Evolutionary conservation across 2,113 vertebrate species (phyloP), one percentile per base, ranked within the genome.

Genomic region (Amblyornis subalaris): DNA sequence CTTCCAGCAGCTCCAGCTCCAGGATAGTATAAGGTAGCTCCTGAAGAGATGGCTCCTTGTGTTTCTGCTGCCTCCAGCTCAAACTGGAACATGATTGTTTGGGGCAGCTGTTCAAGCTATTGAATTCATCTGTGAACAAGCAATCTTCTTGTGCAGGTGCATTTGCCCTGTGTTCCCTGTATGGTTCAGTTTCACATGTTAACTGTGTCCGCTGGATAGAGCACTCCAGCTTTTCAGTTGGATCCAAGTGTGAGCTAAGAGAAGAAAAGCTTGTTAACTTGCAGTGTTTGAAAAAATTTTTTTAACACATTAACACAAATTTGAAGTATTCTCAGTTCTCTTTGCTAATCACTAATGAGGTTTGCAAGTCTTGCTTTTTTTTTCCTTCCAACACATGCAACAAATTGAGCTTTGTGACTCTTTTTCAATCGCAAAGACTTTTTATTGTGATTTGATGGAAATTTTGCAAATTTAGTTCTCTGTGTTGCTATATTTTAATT

Each of bases 121-220:
- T 36, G 51, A 40, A 35, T 47, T 57, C 2, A 16, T 10, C 17
- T 45, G 17, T 29, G 65, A 44, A 11, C 33, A 23, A 23, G 24
- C 42, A 10, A 0, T 33, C 25, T 16, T 45, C 28, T 26, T 28
- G n/a, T 36, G 54, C 38, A 23, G 36, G 33, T 48, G n/a, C 6
- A 0, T 19, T 29, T 73, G 36, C 26, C 54, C 6, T 14, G 6
- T 8, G n/a, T 16, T 71, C 31, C 29, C 31, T 36, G 4, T 1
- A 1, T 2, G 5, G 36, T 6, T 44, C 23, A 1, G 18, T 33
- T 67, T 11, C 33, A 51, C 3, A 0, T 4, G 1, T 36, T 51
- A n/a, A 7, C 47, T 29, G 14, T 10, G 38, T n/a, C 12, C 26
- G 3, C 29, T 42, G 26, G 3, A 7, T 8, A 25, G 7, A 42